Conservation (phyloP, 2,888 invertebrate species). For the Aplocera efformata region DNA sequence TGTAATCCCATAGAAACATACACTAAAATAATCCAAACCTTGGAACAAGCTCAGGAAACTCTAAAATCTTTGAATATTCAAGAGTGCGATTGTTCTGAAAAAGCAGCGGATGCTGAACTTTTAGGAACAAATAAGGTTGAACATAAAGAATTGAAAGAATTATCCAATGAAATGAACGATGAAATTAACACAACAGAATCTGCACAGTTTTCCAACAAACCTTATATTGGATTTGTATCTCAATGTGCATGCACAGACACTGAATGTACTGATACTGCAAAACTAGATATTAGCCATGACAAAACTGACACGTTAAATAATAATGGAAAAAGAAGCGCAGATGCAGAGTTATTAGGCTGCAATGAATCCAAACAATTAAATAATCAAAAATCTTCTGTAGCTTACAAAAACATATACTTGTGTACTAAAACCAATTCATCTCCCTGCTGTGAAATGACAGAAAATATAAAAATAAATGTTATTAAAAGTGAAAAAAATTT, state of each 20-base stretch:
- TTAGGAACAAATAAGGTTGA: slow-evolving; percentile 2
- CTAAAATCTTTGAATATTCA: neutral
- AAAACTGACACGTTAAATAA: neutral
- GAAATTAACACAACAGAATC: neutral
- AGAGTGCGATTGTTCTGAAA: neutral
- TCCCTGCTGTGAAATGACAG: slow-evolving; percentile 1
- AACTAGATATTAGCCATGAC: neutral
- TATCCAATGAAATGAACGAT: neutral
- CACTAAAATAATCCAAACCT: neutral
- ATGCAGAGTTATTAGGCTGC: neutral
- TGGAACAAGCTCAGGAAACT: slow-evolving; percentile 1
- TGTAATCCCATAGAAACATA: slow-evolving; percentile 37
- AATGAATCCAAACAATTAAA: neutral
- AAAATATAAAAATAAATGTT: slow-evolving; percentile 2
- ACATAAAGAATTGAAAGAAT: neutral
- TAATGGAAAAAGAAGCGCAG: neutral
- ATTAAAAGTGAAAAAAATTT: neutral
- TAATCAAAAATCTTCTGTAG: neutral
- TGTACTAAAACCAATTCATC: neutral
- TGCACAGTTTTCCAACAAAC: slow-evolving; percentile 6
- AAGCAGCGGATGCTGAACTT: slow-evolving; percentile 5
- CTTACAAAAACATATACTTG: neutral
- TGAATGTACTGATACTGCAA: slow-evolving; percentile 9
- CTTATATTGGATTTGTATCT: slow-evolving; percentile 15
- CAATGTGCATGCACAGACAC: slow-evolving; percentile 10